A percentile compares a stretch with the other conserved stretches of the same genome.
Evolutionary conservation across 2,888 invertebrate species (phyloP).

Genomic region (Diaperis boleti): DNA sequence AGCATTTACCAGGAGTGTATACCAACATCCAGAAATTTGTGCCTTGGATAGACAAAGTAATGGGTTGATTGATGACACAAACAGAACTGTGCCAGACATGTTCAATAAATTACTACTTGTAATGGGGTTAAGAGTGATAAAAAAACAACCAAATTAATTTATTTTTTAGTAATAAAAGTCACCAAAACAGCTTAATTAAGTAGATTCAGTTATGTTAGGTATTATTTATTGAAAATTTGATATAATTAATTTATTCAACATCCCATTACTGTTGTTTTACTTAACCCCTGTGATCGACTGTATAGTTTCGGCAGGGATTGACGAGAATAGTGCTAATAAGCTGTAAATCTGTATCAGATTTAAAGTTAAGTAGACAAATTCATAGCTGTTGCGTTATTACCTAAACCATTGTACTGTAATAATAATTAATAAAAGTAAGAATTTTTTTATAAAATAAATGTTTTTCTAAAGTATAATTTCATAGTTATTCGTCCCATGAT

Average conservation of each 20-base stretch:
- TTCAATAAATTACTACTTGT: conserved; percentile 41
- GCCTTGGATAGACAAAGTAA: conserved; percentile 90
- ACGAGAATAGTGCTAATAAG: conserved; percentile 44
- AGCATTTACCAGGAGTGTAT: conserved; percentile 91
- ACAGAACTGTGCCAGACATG: conserved; percentile 44
- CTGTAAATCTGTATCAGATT: conserved; percentile 57
- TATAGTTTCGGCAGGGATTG: conserved; percentile 45
- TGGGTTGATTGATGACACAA: conserved; percentile 67
- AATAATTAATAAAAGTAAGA: conserved; percentile 21
- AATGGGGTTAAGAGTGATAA: conserved; percentile 34
- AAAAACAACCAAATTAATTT: conserved; percentile 37
- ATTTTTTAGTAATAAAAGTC: conserved; percentile 27
- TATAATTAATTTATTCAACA: conserved; percentile 8
- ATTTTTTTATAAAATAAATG: conserved; percentile 4
- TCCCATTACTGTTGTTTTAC: conserved; percentile 32
- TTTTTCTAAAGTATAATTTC: no score
- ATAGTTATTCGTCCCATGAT: no score
- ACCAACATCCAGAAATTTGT: conserved; percentile 94
- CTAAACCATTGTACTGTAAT: conserved; percentile 12
- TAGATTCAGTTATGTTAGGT: conserved; percentile 36
- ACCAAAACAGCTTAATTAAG: conserved; percentile 41
- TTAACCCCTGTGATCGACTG: conserved; percentile 45
- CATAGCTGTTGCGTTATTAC: conserved; percentile 9
- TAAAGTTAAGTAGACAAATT: conserved; percentile 36
- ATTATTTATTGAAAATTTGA: conserved; percentile 17